Evolutionary conservation across 2,888 invertebrate species (phyloP), one percentile per base, ranked within the genome.

Genomic region (Drosophila siamana): DNA sequence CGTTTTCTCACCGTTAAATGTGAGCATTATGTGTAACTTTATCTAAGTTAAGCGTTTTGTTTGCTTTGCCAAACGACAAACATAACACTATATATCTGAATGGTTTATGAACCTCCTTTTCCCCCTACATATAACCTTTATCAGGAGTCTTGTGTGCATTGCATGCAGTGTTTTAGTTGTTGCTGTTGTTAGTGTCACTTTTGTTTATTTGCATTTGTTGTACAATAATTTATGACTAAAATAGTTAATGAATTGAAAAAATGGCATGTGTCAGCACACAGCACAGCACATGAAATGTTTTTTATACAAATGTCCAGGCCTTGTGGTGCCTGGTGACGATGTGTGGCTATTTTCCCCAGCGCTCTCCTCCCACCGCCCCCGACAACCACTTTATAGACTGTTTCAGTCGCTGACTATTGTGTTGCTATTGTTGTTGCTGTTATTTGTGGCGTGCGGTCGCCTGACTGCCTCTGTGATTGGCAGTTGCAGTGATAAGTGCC

Each of bases 241-340:
- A 81, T 70, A 70, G 80, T 82, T 83, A 81, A 82, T 81, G 80
- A 82, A 83, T 78, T 78, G 83, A 78, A 81, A 82, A 82, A 82
- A 78, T 50, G 72, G 73, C 69, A 61, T 80, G 75, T 80, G 80
- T 80, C 83, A 81, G 83, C 78, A 63, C 47, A 70, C 83, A 81
- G 83, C 78, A 63, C 47, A 70, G 68, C 61, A 47, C 50, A 77
- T 77, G 71, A 72, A 74, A 66, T 78, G 73, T 66, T 66, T 80
- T 80, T 80, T 63, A 55, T 61, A 57, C 72, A 79, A 76, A 62
- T 76, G 66, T 52, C 68, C 61, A 71, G 36, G 41, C 22, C 30
- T 52, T 15, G 55, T 57, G 66, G 66, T 62, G 63, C 50, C 67
- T 73, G 73, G 57, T 60, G 66, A 41, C 63, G 80, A 79, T 73